A percentile compares a stretch with the other conserved stretches of the same genome.
Evolutionary conservation across 2,888 invertebrate genomes (phyloP).

Genomic region (Morpho deidamia): DNA sequence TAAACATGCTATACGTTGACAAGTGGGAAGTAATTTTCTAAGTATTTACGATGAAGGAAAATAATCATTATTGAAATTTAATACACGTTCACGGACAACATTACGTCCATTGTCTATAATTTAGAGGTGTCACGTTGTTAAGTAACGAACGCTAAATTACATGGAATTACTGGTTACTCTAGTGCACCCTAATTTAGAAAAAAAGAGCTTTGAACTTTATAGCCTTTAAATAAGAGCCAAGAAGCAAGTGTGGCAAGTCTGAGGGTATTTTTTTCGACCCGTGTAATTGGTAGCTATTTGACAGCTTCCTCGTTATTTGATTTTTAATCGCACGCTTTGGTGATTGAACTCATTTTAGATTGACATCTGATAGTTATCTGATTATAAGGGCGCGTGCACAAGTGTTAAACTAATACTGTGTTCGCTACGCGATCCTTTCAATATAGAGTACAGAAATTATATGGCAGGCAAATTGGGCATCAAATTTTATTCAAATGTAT

Average conservation of each 20-base stretch:
- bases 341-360: slow-evolving; percentile 6
- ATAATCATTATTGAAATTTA: slow-evolving; percentile 6
- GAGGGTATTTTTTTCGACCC: neutral
- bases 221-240: neutral
- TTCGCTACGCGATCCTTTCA: slow-evolving; percentile 20
- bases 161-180: slow-evolving; percentile 49
- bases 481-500: slow-evolving; percentile 32
- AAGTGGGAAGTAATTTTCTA: neutral
- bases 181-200: slow-evolving; percentile 21
- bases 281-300: neutral
- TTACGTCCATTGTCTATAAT: slow-evolving; percentile 42
- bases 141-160: slow-evolving; percentile 48
- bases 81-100: neutral
- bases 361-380: neutral
- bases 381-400: slow-evolving; percentile 18
- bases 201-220: slow-evolving; percentile 11
- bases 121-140: slow-evolving; percentile 47
- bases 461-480: slow-evolving; percentile 25
- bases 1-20: neutral
- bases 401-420: slow-evolving; percentile 19
- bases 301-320: slow-evolving; percentile 1
- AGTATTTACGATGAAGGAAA: neutral
- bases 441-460: slow-evolving; percentile 15
- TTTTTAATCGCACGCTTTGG: slow-evolving; percentile 6
- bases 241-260: neutral